Evolutionary conservation across 2,113 vertebrate genomes (phyloP).

Genomic region (Vanacampus margaritifer): DNA sequence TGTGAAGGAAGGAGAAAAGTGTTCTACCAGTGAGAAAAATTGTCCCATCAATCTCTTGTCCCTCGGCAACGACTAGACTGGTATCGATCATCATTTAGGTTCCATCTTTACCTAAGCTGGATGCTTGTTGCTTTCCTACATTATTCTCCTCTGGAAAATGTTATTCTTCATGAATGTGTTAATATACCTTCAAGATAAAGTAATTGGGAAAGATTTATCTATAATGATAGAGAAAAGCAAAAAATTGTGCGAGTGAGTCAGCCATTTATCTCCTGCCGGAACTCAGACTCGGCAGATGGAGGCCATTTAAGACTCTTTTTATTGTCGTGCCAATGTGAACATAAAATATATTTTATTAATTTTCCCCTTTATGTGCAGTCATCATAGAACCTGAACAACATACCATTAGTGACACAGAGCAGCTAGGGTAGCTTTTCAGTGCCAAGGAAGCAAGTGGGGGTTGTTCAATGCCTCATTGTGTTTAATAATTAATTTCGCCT

Average conservation of each 20-base stretch:
- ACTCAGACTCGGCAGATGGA: conserved; percentile 60
- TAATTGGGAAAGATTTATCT: background rate
- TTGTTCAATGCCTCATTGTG: background rate
- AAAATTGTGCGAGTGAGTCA: conserved; percentile 27
- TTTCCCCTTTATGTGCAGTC: background rate
- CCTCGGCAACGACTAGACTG: conserved; percentile 26
- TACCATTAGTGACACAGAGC: background rate
- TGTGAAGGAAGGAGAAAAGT: conserved; percentile 15
- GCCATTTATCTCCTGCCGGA: conserved; percentile 38
- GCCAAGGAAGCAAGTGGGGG: background rate
- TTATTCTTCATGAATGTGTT: conserved; percentile 10
- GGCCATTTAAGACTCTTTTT: conserved; percentile 18
- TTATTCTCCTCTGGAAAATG: conserved; percentile 31
- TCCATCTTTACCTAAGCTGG: conserved; percentile 29
- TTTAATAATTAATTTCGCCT: too few relatives aligned
- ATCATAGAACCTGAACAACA: background rate
- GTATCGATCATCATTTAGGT: conserved; percentile 58
- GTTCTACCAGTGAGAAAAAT: conserved; percentile 38
- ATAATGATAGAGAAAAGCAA: conserved; percentile 41
- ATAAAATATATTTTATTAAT: background rate
- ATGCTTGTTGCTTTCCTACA: conserved; percentile 27
- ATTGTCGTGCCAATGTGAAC: background rate
- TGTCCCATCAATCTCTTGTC: conserved; percentile 37
- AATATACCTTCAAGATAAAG: conserved; percentile 9
- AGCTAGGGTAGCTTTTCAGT: background rate